A percentile compares a stretch with the other conserved stretches of the same genome.
Evolutionary conservation across 2,888 invertebrate genomes (phyloP).

Genomic region (Ormyrus rosae): DNA sequence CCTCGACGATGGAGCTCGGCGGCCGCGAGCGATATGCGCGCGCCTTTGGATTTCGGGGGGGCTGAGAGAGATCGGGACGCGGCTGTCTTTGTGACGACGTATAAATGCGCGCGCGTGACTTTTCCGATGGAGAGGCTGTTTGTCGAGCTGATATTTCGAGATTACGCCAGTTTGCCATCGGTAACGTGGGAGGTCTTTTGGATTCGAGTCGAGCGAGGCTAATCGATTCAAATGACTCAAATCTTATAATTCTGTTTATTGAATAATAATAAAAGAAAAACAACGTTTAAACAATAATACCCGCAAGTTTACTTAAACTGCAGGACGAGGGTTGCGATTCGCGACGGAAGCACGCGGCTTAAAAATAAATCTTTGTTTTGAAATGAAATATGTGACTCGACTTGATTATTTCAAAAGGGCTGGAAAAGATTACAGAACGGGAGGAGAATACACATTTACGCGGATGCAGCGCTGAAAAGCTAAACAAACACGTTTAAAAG

Average conservation of each 20-base stretch:
- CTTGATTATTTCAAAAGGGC: too few species aligned
- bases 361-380: neutral
- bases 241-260: too few species aligned
- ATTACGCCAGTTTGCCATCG: neutral
- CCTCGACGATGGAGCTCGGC: neutral
- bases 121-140: neutral
- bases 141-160: slow-evolving; percentile 10
- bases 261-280: too few species aligned
- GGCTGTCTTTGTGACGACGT: too few species aligned
- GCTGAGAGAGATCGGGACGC: neutral
- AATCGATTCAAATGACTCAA: too few species aligned
- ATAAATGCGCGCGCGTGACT: neutral
- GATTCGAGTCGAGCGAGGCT: too few species aligned
- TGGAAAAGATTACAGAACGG: neutral
- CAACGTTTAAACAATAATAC: too few species aligned
- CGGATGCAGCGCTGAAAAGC: slow-evolving; percentile 12
- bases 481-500: slow-evolving; percentile 32
- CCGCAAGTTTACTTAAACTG: too few species aligned
- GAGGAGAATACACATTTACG: slow-evolving; percentile 6
- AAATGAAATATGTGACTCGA: too few species aligned
- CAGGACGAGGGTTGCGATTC: too few species aligned
- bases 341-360: too few species aligned
- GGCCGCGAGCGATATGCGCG: neutral
- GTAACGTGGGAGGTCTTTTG: neutral
- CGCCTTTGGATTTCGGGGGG: neutral